Base-by-base conservation (phyloP, 2,797 vertebrate genomes). In the Gallinago solitaria region DNA sequence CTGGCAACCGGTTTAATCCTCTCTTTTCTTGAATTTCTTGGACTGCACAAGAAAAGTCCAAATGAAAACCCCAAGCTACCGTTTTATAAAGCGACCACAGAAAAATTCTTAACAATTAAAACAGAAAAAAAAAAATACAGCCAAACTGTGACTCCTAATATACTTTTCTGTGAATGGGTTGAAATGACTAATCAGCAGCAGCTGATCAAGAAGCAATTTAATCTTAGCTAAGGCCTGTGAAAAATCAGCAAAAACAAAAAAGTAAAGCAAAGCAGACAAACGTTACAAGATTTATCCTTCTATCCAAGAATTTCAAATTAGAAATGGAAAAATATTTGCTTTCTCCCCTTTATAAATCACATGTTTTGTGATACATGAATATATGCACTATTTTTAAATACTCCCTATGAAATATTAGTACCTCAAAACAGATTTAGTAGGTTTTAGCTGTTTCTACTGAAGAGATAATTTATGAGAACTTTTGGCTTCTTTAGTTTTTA, bases 371-470 rank as follows among this genome's bases (percentile, higher is more conserved):
- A 41, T 41, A 41, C 41, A 41, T 41, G 41, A 41, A 41, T 41
- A 96, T 63, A 84, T 67, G 35, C 59, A 73, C 73, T 92, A 90
- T 92, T 97, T 97, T 90, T 57, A 96, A 97, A 92, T 61, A 88
- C n/a, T 37, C 74, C 33, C 75, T 73, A 71, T 93, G 83, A 96
- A 96, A 89, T 93, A 93, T 63, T 92, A 74, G 51, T 67, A 74
- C 32, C 91, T 91, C 92, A 91, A 96, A 95, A 96, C 33, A 83
- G 82, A 97, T 96, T 97, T 96, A 96, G 80, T 53, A 91, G 80
- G 51, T 80, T 96, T 94, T 96, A 83, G 70, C 12, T 27, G 63
- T 93, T 97, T 95, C 77, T 76, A 92, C 19, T 90, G 85, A 95
- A 91, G 20, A 93, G 63, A 70, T 75, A 79, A 93, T 96, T 96